phyloP scores from a whole-genome alignment of 1,140 invertebrate genomes.

The Nomia melanderi region DNA sequence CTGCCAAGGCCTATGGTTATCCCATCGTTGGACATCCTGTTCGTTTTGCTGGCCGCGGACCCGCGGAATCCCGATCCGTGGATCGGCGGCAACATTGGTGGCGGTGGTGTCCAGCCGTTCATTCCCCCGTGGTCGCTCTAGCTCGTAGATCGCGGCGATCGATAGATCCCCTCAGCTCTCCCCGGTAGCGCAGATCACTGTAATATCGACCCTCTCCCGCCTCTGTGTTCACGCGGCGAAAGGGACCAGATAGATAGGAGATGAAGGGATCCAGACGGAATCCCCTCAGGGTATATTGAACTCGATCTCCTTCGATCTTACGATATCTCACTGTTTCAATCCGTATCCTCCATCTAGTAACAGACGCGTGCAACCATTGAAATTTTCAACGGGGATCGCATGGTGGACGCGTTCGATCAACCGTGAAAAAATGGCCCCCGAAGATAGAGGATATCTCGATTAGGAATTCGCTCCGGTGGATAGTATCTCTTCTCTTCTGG shows the following conservation, averaged over 20 bases:
- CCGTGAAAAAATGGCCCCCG: no score
- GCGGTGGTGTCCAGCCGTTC: neutral
- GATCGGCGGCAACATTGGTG: conserved; percentile 59
- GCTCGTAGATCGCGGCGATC: conserved; percentile 57
- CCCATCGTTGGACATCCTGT: conserved; percentile 60
- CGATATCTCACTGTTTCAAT: neutral
- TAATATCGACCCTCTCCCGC: conserved; percentile 52
- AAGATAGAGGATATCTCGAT: no score
- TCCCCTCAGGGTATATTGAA: conserved; percentile 29
- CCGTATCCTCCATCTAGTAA: neutral
- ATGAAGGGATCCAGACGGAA: conserved; percentile 21
- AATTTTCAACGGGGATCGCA: conserved; percentile 19
- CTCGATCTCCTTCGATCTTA: conserved; percentile 43
- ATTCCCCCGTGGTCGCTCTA: conserved; percentile 23
- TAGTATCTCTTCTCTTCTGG: no score
- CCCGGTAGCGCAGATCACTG: conserved; percentile 62
- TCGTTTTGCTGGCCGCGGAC: conserved; percentile 44
- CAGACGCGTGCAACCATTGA: conserved; percentile 32
- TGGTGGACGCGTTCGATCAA: neutral
- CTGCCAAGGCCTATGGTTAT: conserved; percentile 70
- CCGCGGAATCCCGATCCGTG: conserved; percentile 57
- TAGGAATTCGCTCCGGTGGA: no score
- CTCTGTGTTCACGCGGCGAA: conserved; percentile 11
- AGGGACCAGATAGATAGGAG: conserved; percentile 10
- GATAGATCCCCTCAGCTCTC: conserved; percentile 42